These are phyloP conservation scores for Leptodirus hochenwartii DNA, from an alignment of 2,888 invertebrate species.

Conservation along the genomic window DNA sequence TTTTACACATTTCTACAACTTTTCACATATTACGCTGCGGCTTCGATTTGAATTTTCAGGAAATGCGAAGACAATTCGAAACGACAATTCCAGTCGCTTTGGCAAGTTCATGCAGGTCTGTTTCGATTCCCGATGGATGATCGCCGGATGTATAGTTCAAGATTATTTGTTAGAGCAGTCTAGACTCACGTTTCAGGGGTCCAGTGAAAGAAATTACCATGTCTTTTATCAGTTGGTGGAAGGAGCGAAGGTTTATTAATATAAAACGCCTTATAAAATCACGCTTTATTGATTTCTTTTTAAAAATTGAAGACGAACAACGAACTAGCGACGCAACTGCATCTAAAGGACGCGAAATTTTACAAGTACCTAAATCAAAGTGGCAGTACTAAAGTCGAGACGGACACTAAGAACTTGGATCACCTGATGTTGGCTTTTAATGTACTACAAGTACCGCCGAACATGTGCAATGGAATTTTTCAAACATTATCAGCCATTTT, in stretches of 20 bases:
- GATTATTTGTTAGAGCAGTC: constrained; percentile 84
- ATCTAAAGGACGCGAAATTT: constrained; percentile 53
- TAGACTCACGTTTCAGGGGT: constrained; percentile 75
- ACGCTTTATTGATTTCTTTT: constrained; percentile 4
- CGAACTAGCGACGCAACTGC: constrained; percentile 54
- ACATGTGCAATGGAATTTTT: constrained; percentile 78
- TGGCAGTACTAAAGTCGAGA: constrained; percentile 49
- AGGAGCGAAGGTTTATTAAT: constrained; percentile 45
- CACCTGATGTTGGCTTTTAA: constrained; percentile 76
- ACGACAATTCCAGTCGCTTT: constrained; percentile 84
- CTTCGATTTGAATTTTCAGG: constrained; percentile 43
- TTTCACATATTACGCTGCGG: constrained; percentile 5
- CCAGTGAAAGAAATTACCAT: constrained; percentile 77
- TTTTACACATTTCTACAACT: background rate
- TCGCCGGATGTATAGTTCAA: constrained; percentile 79
- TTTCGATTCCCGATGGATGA: constrained; percentile 74
- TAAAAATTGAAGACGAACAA: constrained; percentile 29
- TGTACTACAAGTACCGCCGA: constrained; percentile 68
- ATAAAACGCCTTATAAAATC: constrained; percentile 3
- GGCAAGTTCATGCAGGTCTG: constrained; percentile 95
- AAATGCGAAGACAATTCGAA: constrained; percentile 83
- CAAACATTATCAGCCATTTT: constrained; percentile 74
- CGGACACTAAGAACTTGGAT: constrained; percentile 58
- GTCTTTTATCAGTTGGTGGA: constrained; percentile 84
- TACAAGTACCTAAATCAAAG: constrained; percentile 74